These are phyloP conservation scores for Grammomys surdaster DNA, from an alignment of 2,113 vertebrate species.

Conservation along the genomic window DNA sequence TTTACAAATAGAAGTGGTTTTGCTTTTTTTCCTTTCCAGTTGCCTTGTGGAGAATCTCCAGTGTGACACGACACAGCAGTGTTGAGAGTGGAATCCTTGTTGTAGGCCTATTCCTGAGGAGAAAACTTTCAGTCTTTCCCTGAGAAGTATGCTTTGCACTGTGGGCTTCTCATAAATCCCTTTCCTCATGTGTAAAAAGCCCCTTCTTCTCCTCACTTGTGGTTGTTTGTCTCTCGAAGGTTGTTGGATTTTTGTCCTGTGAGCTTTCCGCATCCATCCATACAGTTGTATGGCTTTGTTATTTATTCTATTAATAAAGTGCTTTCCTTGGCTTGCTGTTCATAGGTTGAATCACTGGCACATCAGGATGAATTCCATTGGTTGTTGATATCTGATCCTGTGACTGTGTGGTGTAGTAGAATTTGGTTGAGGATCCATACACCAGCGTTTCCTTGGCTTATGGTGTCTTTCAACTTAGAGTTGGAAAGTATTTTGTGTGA, in stretches of 20 bases:
- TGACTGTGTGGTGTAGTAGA: constrained; percentile 40
- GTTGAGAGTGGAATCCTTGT: background rate
- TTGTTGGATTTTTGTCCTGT: constrained; percentile 30
- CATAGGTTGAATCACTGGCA: background rate
- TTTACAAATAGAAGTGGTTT: constrained; percentile 40
- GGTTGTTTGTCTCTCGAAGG: constrained; percentile 39
- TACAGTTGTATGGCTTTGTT: constrained; percentile 21
- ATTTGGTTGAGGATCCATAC: constrained; percentile 48
- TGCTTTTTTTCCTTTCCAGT: constrained; percentile 27
- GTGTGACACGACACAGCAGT: background rate
- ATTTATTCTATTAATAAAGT: constrained; percentile 36
- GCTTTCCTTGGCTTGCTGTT: constrained; percentile 24
- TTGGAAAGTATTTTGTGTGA: background rate
- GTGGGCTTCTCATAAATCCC: constrained; percentile 28
- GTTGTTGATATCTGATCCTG: background rate
- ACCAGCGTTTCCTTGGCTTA: constrained; percentile 32
- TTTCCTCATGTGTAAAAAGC: constrained; percentile 3
- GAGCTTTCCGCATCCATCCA: constrained; percentile 13
- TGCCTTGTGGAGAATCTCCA: constrained; percentile 4
- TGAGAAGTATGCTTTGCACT: constrained; percentile 41
- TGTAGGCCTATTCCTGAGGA: background rate
- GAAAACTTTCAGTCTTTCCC: constrained; percentile 39
- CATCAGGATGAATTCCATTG: constrained; percentile 36
- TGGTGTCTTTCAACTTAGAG: background rate
- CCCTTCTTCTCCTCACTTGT: background rate